Percentiles rank a stretch among this genome's conserved stretches.
These are phyloP conservation scores for Pygmarrhopalites habei DNA, from an alignment of 1,140 invertebrate species.

Conservation along the genomic window DNA sequence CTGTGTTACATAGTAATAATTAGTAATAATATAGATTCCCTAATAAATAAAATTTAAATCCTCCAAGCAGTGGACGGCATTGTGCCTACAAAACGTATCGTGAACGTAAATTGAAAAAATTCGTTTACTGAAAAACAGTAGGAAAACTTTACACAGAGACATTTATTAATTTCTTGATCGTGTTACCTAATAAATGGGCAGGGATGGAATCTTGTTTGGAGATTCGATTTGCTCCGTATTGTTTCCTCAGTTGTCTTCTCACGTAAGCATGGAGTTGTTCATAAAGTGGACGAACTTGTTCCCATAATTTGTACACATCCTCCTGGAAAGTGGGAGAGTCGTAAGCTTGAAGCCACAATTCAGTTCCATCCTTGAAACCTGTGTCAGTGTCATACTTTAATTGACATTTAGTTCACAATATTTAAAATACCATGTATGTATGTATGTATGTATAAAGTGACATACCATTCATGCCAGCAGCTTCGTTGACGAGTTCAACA, in stretches of 20 bases:
- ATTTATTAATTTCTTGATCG: no score
- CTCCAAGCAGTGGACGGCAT: no score
- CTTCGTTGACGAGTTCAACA: conserved; percentile 69
- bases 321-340: conserved; percentile 54
- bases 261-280: conserved; percentile 81
- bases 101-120: no score
- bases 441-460: not conserved
- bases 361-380: conserved; percentile 22
- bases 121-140: not conserved
- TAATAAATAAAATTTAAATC: no score
- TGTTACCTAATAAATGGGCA: conserved; percentile 82
- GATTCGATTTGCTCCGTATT: conserved; percentile 57
- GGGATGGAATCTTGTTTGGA: conserved; percentile 70
- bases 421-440: not conserved
- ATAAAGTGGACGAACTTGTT: conserved; percentile 73
- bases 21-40: no score
- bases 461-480: conserved; percentile 75
- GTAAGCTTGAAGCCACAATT: conserved; percentile 44
- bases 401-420: not conserved
- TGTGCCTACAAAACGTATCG: conserved; percentile 42
- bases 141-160: conserved; percentile 28
- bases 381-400: not conserved
- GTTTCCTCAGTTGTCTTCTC: conserved; percentile 59
- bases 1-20: no score
- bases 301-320: conserved; percentile 60